phyloP scores from a whole-genome alignment of 2,888 invertebrate genomes.

The Chrysotoxum bicinctum region DNA sequence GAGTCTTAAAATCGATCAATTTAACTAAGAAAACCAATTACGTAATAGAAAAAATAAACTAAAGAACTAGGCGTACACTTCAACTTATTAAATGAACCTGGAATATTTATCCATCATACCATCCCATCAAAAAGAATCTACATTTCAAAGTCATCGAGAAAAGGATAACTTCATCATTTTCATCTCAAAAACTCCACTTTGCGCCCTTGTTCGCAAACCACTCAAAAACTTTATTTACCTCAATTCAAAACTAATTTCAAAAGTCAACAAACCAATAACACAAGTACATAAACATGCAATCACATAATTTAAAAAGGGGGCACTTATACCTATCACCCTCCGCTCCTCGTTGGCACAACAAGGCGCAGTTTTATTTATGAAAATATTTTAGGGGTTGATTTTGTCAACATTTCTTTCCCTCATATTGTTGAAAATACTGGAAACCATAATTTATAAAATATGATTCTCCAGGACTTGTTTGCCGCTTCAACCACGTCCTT shows the following conservation, averaged over 20 bases:
- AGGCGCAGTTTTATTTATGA: not conserved
- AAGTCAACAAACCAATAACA: slow-evolving; percentile 81
- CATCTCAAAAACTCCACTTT: slow-evolving; percentile 23
- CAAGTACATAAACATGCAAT: slow-evolving; percentile 75
- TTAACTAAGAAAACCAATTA: too few species aligned
- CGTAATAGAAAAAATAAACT: too few species aligned
- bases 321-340: slow-evolving; percentile 68
- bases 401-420: not conserved
- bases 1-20: too few species aligned
- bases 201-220: slow-evolving; percentile 39
- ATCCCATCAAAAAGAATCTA: slow-evolving; percentile 25
- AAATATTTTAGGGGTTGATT: slow-evolving; percentile 42
- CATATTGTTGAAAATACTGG: slow-evolving; percentile 22
- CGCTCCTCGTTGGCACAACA: not conserved
- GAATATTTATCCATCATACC: too few species aligned
- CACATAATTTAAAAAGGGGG: slow-evolving; percentile 73
- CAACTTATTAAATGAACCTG: too few species aligned
- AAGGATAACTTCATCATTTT: slow-evolving; percentile 49
- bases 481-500: slow-evolving; percentile 32
- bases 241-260: slow-evolving; percentile 81
- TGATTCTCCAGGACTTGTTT: slow-evolving; percentile 35
- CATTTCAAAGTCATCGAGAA: slow-evolving; percentile 29
- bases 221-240: slow-evolving; percentile 77
- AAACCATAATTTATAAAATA: slow-evolving; percentile 66
- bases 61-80: too few species aligned